Percentiles rank a stretch among this genome's conserved stretches.
Conservation (phyloP, 2,113 vertebrate genomes). For the Lepisosteus oculatus region DNA sequence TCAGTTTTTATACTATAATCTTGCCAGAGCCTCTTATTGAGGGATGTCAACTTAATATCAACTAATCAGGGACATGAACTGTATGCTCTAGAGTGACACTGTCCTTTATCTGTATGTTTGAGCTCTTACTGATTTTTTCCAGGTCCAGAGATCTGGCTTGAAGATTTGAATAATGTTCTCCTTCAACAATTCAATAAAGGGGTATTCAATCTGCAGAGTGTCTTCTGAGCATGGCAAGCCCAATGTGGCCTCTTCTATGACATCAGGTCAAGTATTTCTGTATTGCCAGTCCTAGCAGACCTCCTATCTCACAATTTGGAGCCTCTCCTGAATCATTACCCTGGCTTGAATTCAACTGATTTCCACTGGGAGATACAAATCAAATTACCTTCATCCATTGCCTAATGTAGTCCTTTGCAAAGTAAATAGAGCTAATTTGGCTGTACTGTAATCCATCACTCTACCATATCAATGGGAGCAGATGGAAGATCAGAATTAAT, state of each 20-base stretch:
- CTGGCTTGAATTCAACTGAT: background rate
- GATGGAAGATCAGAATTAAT: constrained; percentile 2
- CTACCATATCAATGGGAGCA: background rate
- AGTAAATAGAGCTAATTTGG: background rate
- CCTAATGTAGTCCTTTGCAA: background rate
- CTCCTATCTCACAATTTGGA: too few relatives aligned
- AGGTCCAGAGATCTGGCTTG: background rate
- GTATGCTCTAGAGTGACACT: too few relatives aligned
- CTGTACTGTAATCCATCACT: background rate
- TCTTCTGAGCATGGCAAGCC: too few relatives aligned
- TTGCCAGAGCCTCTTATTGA: too few relatives aligned
- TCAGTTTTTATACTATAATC: too few relatives aligned
- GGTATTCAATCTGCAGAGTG: background rate
- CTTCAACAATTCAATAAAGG: background rate
- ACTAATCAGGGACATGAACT: too few relatives aligned
- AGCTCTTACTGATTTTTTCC: too few relatives aligned
- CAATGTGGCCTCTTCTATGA: background rate
- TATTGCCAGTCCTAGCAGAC: too few relatives aligned
- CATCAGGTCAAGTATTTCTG: background rate
- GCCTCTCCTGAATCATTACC: too few relatives aligned
- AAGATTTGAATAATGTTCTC: constrained; percentile 11
- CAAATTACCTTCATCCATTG: background rate
- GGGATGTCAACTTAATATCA: too few relatives aligned
- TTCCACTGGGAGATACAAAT: background rate
- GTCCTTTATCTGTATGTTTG: too few relatives aligned